Evolutionary conservation across 1,140 invertebrate genomes (phyloP).

Genomic region (Arion vulgaris): DNA sequence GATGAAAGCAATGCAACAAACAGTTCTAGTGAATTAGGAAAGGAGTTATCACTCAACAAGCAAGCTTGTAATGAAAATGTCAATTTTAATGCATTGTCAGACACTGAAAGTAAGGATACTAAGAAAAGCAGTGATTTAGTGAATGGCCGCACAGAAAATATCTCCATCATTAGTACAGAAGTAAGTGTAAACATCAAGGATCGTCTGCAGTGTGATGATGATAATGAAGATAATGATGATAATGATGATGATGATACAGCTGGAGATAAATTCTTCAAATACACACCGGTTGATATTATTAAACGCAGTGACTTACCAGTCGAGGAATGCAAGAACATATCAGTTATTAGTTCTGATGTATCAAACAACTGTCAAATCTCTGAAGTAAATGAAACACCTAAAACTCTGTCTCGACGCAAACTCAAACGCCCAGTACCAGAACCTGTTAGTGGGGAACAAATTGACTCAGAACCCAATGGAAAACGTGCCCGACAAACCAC

Average conservation of each 20-base stretch:
- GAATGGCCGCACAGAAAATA: neutral
- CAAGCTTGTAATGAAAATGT: neutral
- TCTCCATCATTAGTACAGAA: neutral
- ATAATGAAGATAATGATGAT: too few relatives aligned
- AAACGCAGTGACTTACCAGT: neutral
- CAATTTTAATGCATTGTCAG: neutral
- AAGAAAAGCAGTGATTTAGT: neutral
- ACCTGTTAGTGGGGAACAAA: slow-evolving; percentile 32
- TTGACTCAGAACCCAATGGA: slow-evolving; percentile 37
- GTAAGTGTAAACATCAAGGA: neutral
- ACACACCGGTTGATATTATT: neutral
- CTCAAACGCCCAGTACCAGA: slow-evolving; percentile 39
- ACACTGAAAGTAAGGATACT: neutral
- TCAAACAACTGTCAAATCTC: neutral
- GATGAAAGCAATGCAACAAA: neutral
- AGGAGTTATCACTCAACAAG: neutral
- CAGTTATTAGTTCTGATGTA: neutral
- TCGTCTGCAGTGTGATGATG: neutral
- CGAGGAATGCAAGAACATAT: neutral
- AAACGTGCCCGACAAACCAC: slow-evolving; percentile 44
- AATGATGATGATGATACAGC: neutral
- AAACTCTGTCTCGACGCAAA: slow-evolving; percentile 13
- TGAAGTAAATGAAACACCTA: neutral
- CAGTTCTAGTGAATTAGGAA: neutral
- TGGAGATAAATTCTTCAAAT: neutral